Evolutionary conservation across 2,797 vertebrate species (phyloP).

Genomic region (Channallabes apus): DNA sequence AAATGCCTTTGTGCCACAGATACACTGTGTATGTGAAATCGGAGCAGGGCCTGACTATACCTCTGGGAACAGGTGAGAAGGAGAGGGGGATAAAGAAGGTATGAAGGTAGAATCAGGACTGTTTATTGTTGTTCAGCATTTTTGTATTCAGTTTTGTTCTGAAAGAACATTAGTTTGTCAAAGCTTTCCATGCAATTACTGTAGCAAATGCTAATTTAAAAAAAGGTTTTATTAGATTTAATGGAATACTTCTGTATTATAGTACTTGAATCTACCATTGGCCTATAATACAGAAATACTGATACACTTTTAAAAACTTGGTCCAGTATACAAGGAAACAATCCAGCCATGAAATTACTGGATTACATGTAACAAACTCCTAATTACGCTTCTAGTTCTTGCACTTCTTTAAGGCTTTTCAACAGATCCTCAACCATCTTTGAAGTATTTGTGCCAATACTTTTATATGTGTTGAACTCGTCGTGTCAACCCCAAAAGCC

Average conservation of each 20-base stretch:
- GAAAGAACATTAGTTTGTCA: background rate
- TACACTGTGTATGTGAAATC: constrained; percentile 55
- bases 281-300: too few species aligned
- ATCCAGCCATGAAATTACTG: too few species aligned
- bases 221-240: background rate
- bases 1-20: constrained; percentile 61
- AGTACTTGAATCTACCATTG: background rate
- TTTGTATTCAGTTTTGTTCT: background rate
- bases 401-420: too few species aligned
- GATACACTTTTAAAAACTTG: too few species aligned
- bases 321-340: too few species aligned
- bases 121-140: background rate
- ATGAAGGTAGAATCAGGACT: background rate
- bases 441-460: too few species aligned
- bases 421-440: too few species aligned
- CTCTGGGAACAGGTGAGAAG: constrained; percentile 53
- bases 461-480: too few species aligned
- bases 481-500: too few species aligned
- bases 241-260: background rate
- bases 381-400: too few species aligned
- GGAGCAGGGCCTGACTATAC: constrained; percentile 60
- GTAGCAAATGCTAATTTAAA: background rate
- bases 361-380: too few species aligned
- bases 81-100: constrained; percentile 39
- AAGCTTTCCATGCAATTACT: background rate